A percentile compares a stretch with the other conserved stretches of the same genome.
Evolutionary conservation across 1,140 invertebrate species (phyloP).

Genomic region (Orussus abietinus): DNA sequence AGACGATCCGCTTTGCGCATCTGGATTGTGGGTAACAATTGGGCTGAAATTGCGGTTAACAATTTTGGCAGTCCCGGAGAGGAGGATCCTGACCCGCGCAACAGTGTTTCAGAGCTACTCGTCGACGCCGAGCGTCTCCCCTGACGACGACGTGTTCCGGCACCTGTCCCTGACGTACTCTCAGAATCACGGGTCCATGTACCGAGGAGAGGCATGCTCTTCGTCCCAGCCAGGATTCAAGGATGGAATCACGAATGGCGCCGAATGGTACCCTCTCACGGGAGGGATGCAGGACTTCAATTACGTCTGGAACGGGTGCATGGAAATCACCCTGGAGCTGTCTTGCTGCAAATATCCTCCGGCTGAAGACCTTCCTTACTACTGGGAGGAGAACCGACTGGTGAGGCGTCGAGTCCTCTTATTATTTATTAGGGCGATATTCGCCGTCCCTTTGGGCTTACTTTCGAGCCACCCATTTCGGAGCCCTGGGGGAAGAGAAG

Average conservation of each 20-base stretch:
- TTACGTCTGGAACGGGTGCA: slow-evolving; percentile 95
- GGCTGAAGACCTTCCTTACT: slow-evolving; percentile 76
- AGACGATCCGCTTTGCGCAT: no score
- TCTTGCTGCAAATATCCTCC: slow-evolving; percentile 96
- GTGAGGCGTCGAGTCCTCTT: no score
- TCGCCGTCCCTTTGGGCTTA: no score
- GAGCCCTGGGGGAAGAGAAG: no score
- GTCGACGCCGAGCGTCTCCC: slow-evolving; percentile 74
- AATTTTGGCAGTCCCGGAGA: slow-evolving; percentile 11
- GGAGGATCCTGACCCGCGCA: slow-evolving; percentile 7
- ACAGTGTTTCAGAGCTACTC: slow-evolving; percentile 77
- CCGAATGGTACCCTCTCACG: slow-evolving; percentile 87
- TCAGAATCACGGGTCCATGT: slow-evolving; percentile 83
- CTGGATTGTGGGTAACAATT: no score
- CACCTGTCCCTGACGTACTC: slow-evolving; percentile 87
- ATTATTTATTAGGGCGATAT: no score
- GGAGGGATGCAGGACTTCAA: slow-evolving; percentile 97
- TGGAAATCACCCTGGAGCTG: slow-evolving; percentile 97
- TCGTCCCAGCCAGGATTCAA: slow-evolving; percentile 69
- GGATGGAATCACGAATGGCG: slow-evolving; percentile 88
- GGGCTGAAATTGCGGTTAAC: no score
- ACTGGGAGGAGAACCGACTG: slow-evolving; percentile 94
- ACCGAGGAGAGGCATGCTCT: slow-evolving; percentile 76
- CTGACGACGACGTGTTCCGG: slow-evolving; percentile 92
- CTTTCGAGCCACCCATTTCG: no score